Base-by-base conservation (phyloP, 2,888 invertebrate species). In the Thysanoteuthis rhombus region DNA sequence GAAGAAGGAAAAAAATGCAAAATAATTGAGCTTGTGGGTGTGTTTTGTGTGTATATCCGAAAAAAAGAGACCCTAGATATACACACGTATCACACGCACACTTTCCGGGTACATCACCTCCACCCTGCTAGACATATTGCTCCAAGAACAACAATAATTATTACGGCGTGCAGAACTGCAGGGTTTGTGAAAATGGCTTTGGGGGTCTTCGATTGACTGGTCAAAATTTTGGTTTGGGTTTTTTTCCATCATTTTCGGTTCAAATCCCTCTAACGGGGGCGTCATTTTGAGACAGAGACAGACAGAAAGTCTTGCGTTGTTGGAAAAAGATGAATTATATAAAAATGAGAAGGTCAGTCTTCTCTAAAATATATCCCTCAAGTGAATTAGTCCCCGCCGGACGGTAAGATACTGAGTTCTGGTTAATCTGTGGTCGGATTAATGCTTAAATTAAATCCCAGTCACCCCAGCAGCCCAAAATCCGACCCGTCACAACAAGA, bases 71-170 rank as follows among this genome's bases (percentile, higher is more conserved):
- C 19, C 75, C 75, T 75, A 75, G 75, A 75, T 75, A n/a, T 75
- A 75, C n/a, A 75, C 75, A 75, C 75, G 75, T 75, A 75, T 75
- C 75, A 75, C 75, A 75, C n/a, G 75, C n/a, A 75, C 75, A 36
- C 75, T 75, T 75, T 75, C 75, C 75, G 75, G 75, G 75, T 75
- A 75, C 75, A 75, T 75, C 75, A 75, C 75, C 75, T 75, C 75
- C 75, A 75, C 75, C 75, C 10, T 75, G 75, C 75, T 75, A 36
- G 19, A 36, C 75, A 75, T 36, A 75, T n/a, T 75, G n/a, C 75
- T 75, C 75, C 75, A 75, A 75, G 75, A 75, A 75, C 75, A 75
- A 75, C 75, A 75, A 75, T 75, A 75, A 75, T 75, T 75, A 75
- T 75, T 75, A n/a, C 75, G 75, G 36, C 75, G 75, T 16, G 75